Percentiles rank a stretch among this genome's conserved stretches.
Conservation (phyloP, 1,140 invertebrate species). For the Chrysomallon squamiferum region DNA sequence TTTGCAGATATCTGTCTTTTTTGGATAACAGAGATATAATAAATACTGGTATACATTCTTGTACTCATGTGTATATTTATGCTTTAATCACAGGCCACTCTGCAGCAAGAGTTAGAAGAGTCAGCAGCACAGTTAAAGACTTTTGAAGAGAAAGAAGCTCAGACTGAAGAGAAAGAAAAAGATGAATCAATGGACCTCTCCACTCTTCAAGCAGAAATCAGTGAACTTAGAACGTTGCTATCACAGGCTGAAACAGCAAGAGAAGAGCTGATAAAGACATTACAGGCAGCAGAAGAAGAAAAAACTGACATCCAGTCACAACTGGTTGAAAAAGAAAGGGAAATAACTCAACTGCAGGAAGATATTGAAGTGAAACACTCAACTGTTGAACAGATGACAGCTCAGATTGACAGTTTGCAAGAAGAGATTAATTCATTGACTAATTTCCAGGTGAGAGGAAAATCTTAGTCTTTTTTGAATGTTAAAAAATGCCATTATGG, state of each 20-base stretch:
- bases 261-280: background rate
- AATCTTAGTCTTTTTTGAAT: too few relatives aligned
- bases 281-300: conserved; percentile 10
- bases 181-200: background rate
- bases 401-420: conserved; percentile 52
- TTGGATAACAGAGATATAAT: too few relatives aligned
- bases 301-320: conserved; percentile 3
- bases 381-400: conserved; percentile 39
- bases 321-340: conserved; percentile 15
- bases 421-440: conserved; percentile 50
- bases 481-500: too few relatives aligned
- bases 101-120: conserved; percentile 52
- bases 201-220: background rate
- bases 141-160: background rate
- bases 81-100: conserved; percentile 38
- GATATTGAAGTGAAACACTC: conserved; percentile 47
- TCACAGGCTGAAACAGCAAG: background rate
- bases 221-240: background rate
- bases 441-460: conserved; percentile 56
- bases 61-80: too few relatives aligned
- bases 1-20: too few relatives aligned
- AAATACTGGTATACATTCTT: too few relatives aligned
- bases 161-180: background rate
- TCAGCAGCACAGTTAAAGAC: conserved; percentile 26
- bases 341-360: conserved; percentile 21